Conservation (phyloP, 2,113 vertebrate species). For the Tursiops truncatus region DNA sequence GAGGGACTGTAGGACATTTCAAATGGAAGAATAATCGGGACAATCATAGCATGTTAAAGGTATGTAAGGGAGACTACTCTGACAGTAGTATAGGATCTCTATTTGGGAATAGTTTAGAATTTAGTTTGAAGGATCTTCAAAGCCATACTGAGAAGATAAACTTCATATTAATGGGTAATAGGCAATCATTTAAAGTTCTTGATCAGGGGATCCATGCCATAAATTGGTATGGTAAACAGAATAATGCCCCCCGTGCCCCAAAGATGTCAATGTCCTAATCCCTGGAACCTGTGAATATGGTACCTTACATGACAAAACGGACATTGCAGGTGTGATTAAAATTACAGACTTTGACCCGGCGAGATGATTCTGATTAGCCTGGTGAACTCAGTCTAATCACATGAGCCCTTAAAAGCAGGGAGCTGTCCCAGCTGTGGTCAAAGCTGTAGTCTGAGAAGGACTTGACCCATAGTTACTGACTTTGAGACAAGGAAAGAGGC, state of each 20-base stretch:
- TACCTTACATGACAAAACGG: background rate
- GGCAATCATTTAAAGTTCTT: background rate
- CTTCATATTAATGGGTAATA: background rate
- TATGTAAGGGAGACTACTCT: background rate
- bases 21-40: background rate
- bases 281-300: background rate
- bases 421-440: background rate
- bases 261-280: background rate
- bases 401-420: background rate
- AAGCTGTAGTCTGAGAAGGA: background rate
- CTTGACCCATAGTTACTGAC: background rate
- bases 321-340: background rate
- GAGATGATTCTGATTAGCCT: background rate
- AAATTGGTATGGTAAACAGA: background rate
- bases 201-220: background rate
- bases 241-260: background rate
- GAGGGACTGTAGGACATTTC: background rate
- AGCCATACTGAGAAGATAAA: background rate
- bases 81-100: background rate
- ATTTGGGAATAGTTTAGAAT: background rate
- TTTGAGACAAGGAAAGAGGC: background rate
- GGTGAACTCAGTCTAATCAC: background rate
- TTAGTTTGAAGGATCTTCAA: background rate
- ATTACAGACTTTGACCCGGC: background rate
- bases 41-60: background rate